phyloP scores from a whole-genome alignment of 2,888 invertebrate genomes.

The Steinernema hermaphroditum region DNA sequence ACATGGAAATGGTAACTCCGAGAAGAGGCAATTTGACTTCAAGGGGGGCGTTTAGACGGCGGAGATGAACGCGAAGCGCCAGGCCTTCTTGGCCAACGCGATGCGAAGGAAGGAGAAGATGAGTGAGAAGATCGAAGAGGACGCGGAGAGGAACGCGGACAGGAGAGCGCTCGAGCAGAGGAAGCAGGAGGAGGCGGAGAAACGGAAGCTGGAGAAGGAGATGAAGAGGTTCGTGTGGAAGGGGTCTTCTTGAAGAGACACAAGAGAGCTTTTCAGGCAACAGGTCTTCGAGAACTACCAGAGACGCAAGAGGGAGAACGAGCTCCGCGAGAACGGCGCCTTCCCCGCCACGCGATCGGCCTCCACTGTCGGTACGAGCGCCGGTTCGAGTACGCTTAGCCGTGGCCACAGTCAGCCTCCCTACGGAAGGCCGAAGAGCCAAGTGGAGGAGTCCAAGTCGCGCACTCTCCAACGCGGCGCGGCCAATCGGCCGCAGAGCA shows the following conservation, averaged over 20 bases:
- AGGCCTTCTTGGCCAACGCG: conserved; percentile 61
- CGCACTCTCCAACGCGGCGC: conserved; percentile 40
- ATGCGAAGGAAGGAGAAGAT: conserved; percentile 63
- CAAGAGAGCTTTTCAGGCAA: conserved; percentile 61
- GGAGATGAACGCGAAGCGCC: conserved; percentile 60
- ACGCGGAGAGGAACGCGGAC: conserved; percentile 44
- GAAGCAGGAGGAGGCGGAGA: conserved; percentile 60
- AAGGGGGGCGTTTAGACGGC: neutral
- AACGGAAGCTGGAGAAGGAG: conserved; percentile 62
- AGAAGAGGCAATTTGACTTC: neutral
- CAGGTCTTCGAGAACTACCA: conserved; percentile 65
- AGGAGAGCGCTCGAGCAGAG: conserved; percentile 51
- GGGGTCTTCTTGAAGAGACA: neutral
- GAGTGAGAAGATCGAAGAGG: conserved; percentile 51
- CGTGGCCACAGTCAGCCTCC: conserved; percentile 55
- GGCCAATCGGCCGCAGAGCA: conserved; percentile 44
- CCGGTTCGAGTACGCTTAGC: neutral
- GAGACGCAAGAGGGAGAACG: conserved; percentile 61
- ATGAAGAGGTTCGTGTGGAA: conserved; percentile 49
- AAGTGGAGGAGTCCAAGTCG: conserved; percentile 36
- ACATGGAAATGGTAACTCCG: neutral
- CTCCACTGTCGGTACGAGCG: conserved; percentile 45
- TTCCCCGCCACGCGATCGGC: conserved; percentile 19
- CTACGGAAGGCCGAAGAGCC: conserved; percentile 62
- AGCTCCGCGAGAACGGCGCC: conserved; percentile 49